Percentiles rank a stretch among this genome's conserved stretches.
Conservation (phyloP, 2,797 vertebrate genomes). For the Channallabes apus region DNA sequence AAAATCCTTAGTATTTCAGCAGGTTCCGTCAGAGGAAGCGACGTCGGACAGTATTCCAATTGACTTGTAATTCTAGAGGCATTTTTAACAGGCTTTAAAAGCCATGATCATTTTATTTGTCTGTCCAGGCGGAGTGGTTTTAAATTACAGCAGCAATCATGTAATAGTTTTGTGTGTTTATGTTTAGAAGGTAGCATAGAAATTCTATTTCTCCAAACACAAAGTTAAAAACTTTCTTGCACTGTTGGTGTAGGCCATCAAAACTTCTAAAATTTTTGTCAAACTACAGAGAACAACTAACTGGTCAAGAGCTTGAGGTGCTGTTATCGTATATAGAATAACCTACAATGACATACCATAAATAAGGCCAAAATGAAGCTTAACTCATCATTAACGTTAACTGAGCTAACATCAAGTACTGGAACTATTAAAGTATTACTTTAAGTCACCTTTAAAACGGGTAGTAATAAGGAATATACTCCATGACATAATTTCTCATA, state of each 20-base stretch:
- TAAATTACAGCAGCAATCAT: not conserved
- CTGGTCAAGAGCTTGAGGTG: not conserved
- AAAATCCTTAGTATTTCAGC: slow-evolving; percentile 27
- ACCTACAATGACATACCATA: no score
- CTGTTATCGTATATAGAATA: not conserved
- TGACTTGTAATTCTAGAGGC: not conserved
- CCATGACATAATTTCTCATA: no score
- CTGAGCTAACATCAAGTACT: not conserved
- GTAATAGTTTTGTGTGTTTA: not conserved
- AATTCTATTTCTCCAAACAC: not conserved
- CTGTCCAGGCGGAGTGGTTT: not conserved
- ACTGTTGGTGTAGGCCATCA: not conserved
- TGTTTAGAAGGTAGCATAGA: not conserved
- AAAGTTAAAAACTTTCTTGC: not conserved
- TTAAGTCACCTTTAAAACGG: not conserved
- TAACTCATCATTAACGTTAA: not conserved
- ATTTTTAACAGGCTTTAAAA: not conserved
- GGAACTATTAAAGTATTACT: not conserved
- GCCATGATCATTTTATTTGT: not conserved
- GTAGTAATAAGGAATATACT: not conserved
- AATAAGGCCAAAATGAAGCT: not conserved
- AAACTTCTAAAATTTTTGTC: not conserved
- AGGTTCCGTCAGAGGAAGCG: slow-evolving; percentile 72
- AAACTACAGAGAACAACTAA: not conserved
- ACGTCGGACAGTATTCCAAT: slow-evolving; percentile 63